Evolutionary conservation across 2,888 invertebrate genomes (phyloP).

Genomic region (Phlogophora meticulosa): DNA sequence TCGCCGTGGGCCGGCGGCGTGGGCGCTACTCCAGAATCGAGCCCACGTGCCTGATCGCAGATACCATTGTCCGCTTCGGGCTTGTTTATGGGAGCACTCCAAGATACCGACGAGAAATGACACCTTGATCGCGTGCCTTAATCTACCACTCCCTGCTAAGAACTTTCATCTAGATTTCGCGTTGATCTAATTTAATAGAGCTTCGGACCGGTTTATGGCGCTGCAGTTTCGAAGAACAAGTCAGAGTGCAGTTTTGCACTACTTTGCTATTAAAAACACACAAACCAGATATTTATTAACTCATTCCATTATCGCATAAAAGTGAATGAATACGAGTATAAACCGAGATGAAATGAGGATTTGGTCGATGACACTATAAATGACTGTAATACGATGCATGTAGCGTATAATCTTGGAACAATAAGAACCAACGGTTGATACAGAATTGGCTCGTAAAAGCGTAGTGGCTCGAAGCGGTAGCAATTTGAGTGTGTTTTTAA

Average conservation of each 20-base stretch:
- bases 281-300: constrained; percentile 16
- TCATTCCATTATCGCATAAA: constrained; percentile 19
- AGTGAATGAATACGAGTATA: constrained; percentile 9
- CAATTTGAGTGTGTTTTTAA: constrained; percentile 75
- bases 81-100: constrained; percentile 85
- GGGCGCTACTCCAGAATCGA: constrained; percentile 88
- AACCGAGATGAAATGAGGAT: constrained; percentile 27
- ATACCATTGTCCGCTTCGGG: constrained; percentile 85
- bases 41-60: constrained; percentile 88
- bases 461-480: constrained; percentile 71
- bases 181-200: constrained; percentile 57
- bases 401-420: constrained; percentile 60
- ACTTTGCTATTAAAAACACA: not conserved
- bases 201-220: constrained; percentile 36
- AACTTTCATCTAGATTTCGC: constrained; percentile 61
- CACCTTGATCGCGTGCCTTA: constrained; percentile 80
- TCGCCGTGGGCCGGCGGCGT: constrained; percentile 75
- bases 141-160: constrained; percentile 70
- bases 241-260: constrained; percentile 20
- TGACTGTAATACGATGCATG: constrained; percentile 52
- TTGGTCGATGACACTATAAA: constrained; percentile 42
- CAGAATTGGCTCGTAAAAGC: constrained; percentile 68
- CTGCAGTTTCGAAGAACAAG: constrained; percentile 28
- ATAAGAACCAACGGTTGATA: constrained; percentile 61
- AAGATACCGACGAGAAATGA: constrained; percentile 81